These are phyloP conservation scores for Anhinga anhinga DNA, from an alignment of 2,113 vertebrate species.

Conservation along the genomic window DNA sequence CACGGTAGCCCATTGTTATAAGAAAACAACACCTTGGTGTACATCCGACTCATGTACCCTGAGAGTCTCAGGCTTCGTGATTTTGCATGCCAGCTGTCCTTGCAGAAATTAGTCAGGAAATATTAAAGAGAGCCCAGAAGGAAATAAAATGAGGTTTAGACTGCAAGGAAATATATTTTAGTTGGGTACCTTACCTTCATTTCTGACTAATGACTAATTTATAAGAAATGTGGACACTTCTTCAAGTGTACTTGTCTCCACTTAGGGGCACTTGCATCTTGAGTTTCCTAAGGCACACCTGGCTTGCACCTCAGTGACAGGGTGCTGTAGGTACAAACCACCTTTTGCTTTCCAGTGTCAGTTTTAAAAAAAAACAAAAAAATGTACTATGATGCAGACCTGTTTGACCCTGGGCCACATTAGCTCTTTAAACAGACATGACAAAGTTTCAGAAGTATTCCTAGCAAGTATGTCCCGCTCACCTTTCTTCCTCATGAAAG, in stretches of 20 bases:
- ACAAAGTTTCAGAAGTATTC: not conserved
- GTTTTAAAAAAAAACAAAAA: not conserved
- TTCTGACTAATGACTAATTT: not conserved
- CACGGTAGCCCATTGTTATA: not conserved
- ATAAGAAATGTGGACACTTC: not conserved
- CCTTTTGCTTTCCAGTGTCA: not conserved
- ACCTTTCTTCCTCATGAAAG: fast-evolving
- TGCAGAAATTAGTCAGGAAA: not conserved
- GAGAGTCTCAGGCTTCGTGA: not conserved
- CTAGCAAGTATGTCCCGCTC: not conserved
- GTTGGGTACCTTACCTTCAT: not conserved
- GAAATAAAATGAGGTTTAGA: not conserved
- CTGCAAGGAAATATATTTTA: not conserved
- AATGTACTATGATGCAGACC: not conserved
- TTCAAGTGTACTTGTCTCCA: not conserved
- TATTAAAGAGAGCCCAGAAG: not conserved
- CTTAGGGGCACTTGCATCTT: not conserved
- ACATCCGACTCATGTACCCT: not conserved
- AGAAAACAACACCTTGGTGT: not conserved
- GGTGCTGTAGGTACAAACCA: not conserved
- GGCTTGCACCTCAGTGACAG: not conserved
- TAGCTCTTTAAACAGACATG: not conserved
- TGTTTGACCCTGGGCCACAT: not conserved
- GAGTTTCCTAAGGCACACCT: not conserved
- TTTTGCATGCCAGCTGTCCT: not conserved